phyloP scores from a whole-genome alignment of 1,140 invertebrate species.

The Saxidomus purpurata region DNA sequence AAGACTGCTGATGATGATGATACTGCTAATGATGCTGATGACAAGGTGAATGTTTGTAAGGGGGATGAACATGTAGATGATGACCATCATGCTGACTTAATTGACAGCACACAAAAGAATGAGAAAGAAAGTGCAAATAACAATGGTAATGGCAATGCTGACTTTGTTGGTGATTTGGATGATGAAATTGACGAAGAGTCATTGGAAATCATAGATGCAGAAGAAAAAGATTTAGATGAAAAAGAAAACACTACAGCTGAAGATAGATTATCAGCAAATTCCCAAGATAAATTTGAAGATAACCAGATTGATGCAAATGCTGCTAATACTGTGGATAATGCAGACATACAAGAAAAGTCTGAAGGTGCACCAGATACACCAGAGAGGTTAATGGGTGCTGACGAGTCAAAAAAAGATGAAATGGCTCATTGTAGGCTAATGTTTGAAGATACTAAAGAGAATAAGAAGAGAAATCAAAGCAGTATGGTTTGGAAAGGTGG shows the following conservation, averaged over 20 bases:
- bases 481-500: not conserved
- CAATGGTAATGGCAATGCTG: not conserved
- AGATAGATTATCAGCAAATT: not conserved
- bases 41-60: not conserved
- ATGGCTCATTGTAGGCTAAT: not conserved
- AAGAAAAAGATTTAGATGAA: constrained; percentile 28
- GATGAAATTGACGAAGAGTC: not conserved
- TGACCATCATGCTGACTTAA: not conserved
- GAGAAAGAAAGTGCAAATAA: not conserved
- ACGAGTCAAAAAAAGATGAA: not conserved
- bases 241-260: not conserved
- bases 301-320: not conserved
- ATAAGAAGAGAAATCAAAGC: not conserved
- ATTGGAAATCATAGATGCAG: constrained; percentile 11
- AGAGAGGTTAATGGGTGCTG: not conserved
- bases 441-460: not conserved
- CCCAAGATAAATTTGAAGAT: not conserved
- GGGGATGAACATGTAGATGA: not conserved
- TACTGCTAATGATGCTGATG: not conserved
- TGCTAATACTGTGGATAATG: not conserved
- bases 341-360: not conserved
- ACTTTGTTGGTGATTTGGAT: not conserved
- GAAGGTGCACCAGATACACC: not conserved
- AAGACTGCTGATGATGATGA: not conserved
- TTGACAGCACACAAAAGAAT: not conserved